Percentiles rank a stretch among this genome's conserved stretches.
These are phyloP conservation scores for Trisateles emortualis DNA, from an alignment of 2,888 invertebrate species.

Conservation along the genomic window DNA sequence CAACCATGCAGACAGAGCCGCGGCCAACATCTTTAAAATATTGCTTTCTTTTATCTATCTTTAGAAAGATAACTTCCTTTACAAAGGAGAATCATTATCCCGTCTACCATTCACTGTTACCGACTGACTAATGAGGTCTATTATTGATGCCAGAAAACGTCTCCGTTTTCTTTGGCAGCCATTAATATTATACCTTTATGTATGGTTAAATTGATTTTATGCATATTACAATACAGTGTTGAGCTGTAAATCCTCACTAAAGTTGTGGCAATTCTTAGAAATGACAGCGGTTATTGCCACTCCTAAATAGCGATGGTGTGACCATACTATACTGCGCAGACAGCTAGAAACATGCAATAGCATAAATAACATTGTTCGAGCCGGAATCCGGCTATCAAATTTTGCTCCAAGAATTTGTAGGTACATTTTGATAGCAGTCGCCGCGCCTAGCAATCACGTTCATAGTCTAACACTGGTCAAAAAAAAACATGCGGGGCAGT, in stretches of 20 bases:
- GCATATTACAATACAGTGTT: slow-evolving; percentile 2
- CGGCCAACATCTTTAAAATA: slow-evolving; percentile 5
- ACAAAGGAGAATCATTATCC: slow-evolving; percentile 35
- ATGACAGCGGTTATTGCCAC: slow-evolving; percentile 21
- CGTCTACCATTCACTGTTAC: slow-evolving; percentile 39
- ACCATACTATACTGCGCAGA: neutral
- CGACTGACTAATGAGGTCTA: slow-evolving; percentile 45
- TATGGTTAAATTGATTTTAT: slow-evolving; percentile 7
- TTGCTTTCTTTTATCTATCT: slow-evolving; percentile 18
- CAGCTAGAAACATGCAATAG: neutral
- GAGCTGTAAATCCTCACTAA: slow-evolving; percentile 11
- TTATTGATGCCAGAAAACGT: slow-evolving; percentile 44
- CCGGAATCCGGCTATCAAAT: neutral
- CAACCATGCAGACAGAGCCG: too few relatives aligned
- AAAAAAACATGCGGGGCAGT: too few relatives aligned
- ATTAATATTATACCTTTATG: slow-evolving; percentile 39
- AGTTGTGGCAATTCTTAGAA: slow-evolving; percentile 13
- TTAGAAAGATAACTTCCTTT: slow-evolving; percentile 26
- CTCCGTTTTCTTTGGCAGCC: slow-evolving; percentile 42
- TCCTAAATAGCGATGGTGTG: slow-evolving; percentile 12
- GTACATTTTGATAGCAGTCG: too few relatives aligned
- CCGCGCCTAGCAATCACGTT: too few relatives aligned
- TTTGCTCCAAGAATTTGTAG: neutral
- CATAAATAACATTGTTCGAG: neutral
- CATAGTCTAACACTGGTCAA: too few relatives aligned